These are phyloP conservation scores for Therioaphis trifolii DNA, from an alignment of 2,888 invertebrate genomes.

Conservation along the genomic window DNA sequence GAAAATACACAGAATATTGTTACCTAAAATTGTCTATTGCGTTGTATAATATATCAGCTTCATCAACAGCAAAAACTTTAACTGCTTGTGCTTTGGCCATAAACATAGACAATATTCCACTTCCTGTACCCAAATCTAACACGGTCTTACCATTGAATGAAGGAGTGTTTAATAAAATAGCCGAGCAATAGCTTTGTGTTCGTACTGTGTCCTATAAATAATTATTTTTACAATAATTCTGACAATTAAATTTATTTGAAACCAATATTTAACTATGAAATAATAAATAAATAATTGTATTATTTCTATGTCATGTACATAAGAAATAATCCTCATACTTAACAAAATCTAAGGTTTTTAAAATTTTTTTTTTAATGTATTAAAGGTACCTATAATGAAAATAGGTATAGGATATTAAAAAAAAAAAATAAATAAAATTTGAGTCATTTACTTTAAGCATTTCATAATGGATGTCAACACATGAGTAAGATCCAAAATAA, in stretches of 20 bases:
- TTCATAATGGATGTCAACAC: constrained; percentile 81
- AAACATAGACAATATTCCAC: constrained; percentile 98
- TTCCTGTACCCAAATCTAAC: constrained; percentile 97
- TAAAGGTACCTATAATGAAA: too few species aligned
- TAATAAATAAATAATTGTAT: too few species aligned
- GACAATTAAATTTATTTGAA: too few species aligned
- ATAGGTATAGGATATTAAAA: too few species aligned
- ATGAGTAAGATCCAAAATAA: constrained; percentile 72
- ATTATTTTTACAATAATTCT: background rate
- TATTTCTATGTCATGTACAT: too few species aligned
- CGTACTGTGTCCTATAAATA: constrained; percentile 79
- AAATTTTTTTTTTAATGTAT: too few species aligned
- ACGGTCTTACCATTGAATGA: constrained; percentile 82
- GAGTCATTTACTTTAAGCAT: constrained; percentile 82
- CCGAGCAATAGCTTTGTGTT: constrained; percentile 87
- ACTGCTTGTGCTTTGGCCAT: constrained; percentile 93
- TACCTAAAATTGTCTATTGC: constrained; percentile 94
- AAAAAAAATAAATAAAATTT: too few species aligned
- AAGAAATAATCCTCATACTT: too few species aligned
- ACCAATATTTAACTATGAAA: too few species aligned
- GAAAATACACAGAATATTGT: constrained; percentile 33
- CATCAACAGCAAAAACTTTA: constrained; percentile 92
- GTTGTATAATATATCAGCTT: constrained; percentile 94
- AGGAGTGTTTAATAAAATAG: constrained; percentile 80
- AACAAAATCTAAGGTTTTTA: too few species aligned